phyloP scores from a whole-genome alignment of 2,888 invertebrate species.

The Dasypolia templi region DNA sequence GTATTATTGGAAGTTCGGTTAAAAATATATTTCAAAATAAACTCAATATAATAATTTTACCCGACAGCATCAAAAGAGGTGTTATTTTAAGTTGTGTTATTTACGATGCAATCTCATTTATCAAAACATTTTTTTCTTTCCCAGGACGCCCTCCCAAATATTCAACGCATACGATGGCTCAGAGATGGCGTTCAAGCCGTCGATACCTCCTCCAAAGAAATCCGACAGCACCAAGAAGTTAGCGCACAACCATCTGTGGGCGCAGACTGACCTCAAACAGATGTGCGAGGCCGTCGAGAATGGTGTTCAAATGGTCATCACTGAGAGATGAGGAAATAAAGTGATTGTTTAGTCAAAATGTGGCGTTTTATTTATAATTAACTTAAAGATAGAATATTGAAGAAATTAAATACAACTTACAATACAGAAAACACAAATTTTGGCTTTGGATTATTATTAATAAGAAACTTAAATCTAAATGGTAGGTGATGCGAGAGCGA shows the following conservation, averaged over 20 bases:
- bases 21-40: too few relatives aligned
- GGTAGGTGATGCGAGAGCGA: neutral
- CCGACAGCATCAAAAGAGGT: too few relatives aligned
- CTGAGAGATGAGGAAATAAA: conserved; percentile 57
- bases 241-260: conserved; percentile 80
- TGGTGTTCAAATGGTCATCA: conserved; percentile 68
- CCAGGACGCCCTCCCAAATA: conserved; percentile 92
- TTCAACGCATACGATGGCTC: conserved; percentile 92
- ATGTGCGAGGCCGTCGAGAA: conserved; percentile 83
- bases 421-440: neutral
- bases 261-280: conserved; percentile 82
- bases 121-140: neutral
- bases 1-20: too few relatives aligned
- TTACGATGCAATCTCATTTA: too few relatives aligned
- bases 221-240: conserved; percentile 71
- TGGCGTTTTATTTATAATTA: conserved; percentile 38
- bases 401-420: neutral
- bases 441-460: conserved; percentile 10
- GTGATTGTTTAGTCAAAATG: neutral
- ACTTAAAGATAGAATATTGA: neutral
- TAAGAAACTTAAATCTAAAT: neutral
- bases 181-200: conserved; percentile 93
- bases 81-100: too few relatives aligned
- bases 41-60: too few relatives aligned
- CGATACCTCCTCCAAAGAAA: conserved; percentile 92